A percentile compares a stretch with the other conserved stretches of the same genome.
phyloP scores from a whole-genome alignment of 2,888 invertebrate species.

The Acanthococcus lagerstroemiae region DNA sequence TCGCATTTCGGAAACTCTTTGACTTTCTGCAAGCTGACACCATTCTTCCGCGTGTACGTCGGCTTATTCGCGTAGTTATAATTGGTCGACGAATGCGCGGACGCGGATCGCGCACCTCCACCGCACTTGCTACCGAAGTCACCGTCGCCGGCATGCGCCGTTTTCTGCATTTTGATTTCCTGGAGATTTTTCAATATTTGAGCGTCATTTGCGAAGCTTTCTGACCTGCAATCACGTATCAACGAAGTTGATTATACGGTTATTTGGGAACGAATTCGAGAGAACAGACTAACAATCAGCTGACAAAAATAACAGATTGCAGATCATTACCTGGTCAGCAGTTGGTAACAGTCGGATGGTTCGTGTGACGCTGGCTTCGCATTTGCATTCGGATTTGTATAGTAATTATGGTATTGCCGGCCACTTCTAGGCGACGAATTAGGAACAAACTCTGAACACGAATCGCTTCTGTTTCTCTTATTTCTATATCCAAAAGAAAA shows the following conservation, averaged over 20 bases:
- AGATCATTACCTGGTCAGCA: conserved; percentile 38
- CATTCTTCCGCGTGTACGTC: not conserved
- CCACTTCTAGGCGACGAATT: conserved; percentile 16
- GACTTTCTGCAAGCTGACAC: conserved; percentile 17
- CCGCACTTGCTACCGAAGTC: not conserved
- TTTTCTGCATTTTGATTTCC: conserved; percentile 32
- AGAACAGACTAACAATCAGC: too few species aligned
- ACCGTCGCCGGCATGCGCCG: not conserved
- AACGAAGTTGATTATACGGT: too few species aligned
- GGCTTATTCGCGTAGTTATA: conserved; percentile 2
- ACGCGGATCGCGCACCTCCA: not conserved
- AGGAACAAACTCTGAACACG: conserved; percentile 35
- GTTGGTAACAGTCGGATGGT: conserved; percentile 35
- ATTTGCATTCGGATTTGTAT: conserved; percentile 34
- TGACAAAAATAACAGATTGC: too few species aligned
- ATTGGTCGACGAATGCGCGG: not conserved
- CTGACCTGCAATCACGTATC: conserved; percentile 49
- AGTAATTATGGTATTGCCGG: conserved; percentile 21
- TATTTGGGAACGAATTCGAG: too few species aligned
- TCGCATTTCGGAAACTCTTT: conserved; percentile 19
- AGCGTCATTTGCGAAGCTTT: conserved; percentile 71
- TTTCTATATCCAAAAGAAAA: not conserved
- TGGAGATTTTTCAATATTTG: conserved; percentile 58
- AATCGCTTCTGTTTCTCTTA: conserved; percentile 35
- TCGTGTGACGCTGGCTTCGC: conserved; percentile 36